A percentile compares a stretch with the other conserved stretches of the same genome.
Evolutionary conservation across 2,797 vertebrate genomes (phyloP).

Genomic region (Macrochelys suwanniensis): DNA sequence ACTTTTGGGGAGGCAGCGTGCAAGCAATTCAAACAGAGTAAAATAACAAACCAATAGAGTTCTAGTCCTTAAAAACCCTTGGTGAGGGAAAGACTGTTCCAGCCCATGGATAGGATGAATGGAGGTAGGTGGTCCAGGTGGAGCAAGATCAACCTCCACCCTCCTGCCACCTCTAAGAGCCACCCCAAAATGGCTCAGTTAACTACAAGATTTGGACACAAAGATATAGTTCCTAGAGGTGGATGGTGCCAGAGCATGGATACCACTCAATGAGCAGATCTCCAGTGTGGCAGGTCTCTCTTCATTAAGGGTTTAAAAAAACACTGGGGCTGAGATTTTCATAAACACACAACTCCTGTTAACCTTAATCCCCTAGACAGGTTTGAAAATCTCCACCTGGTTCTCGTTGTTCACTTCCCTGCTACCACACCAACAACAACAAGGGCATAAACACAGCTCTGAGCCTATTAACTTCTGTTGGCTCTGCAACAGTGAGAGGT

Average conservation of each 20-base stretch:
- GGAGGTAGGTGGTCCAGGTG: neutral
- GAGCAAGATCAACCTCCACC: neutral
- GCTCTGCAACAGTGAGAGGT: neutral
- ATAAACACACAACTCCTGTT: neutral
- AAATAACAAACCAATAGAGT: constrained; percentile 38
- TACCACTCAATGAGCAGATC: neutral
- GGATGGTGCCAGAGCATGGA: neutral
- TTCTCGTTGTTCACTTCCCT: constrained; percentile 3
- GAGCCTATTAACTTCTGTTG: neutral
- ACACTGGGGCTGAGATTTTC: neutral
- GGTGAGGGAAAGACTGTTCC: neutral
- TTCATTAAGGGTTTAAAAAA: constrained; percentile 48
- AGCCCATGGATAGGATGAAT: neutral
- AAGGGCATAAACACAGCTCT: constrained; percentile 16
- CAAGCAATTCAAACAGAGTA: constrained; percentile 47
- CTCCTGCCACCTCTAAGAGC: neutral
- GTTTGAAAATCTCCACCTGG: constrained; percentile 22
- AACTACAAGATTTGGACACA: neutral
- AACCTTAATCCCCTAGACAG: constrained; percentile 5
- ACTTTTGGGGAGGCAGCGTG: constrained; percentile 31
- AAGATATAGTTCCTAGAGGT: neutral
- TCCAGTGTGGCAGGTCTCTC: neutral
- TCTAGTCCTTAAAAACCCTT: constrained; percentile 18
- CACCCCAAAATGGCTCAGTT: neutral
- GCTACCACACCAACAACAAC: neutral